phyloP scores from a whole-genome alignment of 2,888 invertebrate species.

The Monopis laevigella region DNA sequence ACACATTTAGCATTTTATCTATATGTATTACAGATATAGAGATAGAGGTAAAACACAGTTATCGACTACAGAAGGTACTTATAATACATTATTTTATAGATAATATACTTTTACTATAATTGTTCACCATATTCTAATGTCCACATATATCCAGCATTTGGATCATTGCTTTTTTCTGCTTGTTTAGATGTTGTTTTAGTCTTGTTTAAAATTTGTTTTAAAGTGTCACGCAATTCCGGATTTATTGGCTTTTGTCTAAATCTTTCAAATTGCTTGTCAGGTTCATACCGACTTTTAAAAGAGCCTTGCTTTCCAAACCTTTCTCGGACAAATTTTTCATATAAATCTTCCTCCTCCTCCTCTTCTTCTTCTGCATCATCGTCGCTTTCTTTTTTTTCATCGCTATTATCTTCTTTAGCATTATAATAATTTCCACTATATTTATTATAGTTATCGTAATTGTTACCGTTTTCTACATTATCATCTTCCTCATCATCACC shows the following conservation, averaged over 20 bases:
- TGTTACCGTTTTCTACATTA: slow-evolving; percentile 5
- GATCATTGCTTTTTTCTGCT: slow-evolving; percentile 47
- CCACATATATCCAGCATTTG: slow-evolving; percentile 62
- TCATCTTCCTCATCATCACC: slow-evolving; percentile 22
- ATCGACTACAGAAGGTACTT: background rate
- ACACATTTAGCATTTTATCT: no score
- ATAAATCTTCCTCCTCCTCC: slow-evolving; percentile 41
- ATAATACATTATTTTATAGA: background rate
- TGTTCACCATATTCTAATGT: slow-evolving; percentile 61
- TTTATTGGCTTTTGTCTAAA: slow-evolving; percentile 27
- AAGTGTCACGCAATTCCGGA: slow-evolving; percentile 36
- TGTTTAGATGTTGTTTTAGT: slow-evolving; percentile 44
- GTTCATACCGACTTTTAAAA: slow-evolving; percentile 31
- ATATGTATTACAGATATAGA: no score
- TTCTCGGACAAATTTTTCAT: slow-evolving; percentile 57
- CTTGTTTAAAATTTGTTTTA: slow-evolving; percentile 47
- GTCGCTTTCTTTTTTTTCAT: slow-evolving; percentile 20
- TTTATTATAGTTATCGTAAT: slow-evolving; percentile 20
- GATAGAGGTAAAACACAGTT: no score
- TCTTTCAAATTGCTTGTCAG: slow-evolving; percentile 32
- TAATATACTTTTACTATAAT: slow-evolving; percentile 22
- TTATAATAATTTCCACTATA: slow-evolving; percentile 17
- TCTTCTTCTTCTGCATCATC: slow-evolving; percentile 25
- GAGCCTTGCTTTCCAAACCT: slow-evolving; percentile 49
- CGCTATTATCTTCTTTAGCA: slow-evolving; percentile 22